A percentile compares a stretch with the other conserved stretches of the same genome.
Conservation (phyloP, 2,888 invertebrate species). For the Clanis bilineata region DNA sequence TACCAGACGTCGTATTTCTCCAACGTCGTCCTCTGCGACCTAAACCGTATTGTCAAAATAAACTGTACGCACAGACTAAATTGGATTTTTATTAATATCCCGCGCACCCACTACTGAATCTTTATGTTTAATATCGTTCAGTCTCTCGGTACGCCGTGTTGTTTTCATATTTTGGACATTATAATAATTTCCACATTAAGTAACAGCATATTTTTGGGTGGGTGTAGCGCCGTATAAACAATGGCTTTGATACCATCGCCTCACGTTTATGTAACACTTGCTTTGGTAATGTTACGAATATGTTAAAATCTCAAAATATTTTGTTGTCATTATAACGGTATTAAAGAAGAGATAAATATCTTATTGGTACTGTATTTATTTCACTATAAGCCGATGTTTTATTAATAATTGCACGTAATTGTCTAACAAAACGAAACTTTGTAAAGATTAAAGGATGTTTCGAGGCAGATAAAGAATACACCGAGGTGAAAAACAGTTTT, state of each 20-base stretch:
- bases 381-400: too few species aligned
- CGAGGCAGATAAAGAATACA: too few species aligned
- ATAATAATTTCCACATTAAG: constrained; percentile 51
- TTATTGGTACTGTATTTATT: too few species aligned
- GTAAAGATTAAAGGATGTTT: too few species aligned
- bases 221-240: constrained; percentile 23
- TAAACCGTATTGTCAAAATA: background rate
- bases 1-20: background rate
- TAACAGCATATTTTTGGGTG: constrained; percentile 26
- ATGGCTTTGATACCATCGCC: constrained; percentile 27
- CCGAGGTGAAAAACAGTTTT: too few species aligned
- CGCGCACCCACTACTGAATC: constrained; percentile 11
- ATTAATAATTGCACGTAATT: too few species aligned
- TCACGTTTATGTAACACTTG: background rate
- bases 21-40: background rate
- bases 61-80: background rate
- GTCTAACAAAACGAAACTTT: too few species aligned
- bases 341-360: too few species aligned
- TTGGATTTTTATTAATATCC: constrained; percentile 4
- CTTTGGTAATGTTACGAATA: background rate
- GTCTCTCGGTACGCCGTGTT: constrained; percentile 26
- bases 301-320: background rate
- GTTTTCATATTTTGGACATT: constrained; percentile 39
- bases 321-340: background rate
- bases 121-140: constrained; percentile 27